These are phyloP conservation scores for Anneissia japonica DNA, from an alignment of 35 echinoderm and acorn worm genomes.

Conservation along the genomic window DNA sequence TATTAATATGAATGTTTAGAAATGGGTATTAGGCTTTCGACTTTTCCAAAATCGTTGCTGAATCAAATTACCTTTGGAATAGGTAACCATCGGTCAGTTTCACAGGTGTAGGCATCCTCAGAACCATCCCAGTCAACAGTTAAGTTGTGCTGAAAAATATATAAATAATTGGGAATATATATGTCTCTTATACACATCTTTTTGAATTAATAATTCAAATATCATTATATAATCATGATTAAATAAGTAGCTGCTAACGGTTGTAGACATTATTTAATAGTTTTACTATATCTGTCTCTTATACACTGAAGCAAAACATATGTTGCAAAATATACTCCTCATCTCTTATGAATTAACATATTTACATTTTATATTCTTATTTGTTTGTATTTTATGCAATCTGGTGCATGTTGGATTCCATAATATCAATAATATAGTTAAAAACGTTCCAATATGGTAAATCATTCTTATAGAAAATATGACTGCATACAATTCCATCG, in stretches of 20 bases:
- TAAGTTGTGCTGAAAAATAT: slow-evolving; percentile 32
- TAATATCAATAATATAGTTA: no score
- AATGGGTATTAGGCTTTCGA: no score
- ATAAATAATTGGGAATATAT: neutral
- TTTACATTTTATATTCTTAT: no score
- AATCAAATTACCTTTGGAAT: neutral
- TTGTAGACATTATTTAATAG: neutral
- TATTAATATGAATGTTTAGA: no score
- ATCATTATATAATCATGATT: neutral
- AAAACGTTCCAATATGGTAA: no score
- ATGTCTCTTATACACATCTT: neutral
- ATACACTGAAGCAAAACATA: neutral
- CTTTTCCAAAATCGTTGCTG: no score
- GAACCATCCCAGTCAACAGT: slow-evolving; percentile 30
- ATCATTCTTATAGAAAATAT: neutral
- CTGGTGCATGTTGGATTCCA: no score
- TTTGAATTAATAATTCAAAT: neutral
- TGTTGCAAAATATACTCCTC: neutral
- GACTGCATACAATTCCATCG: slow-evolving; percentile 16
- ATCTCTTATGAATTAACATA: no score
- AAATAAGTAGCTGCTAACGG: neutral
- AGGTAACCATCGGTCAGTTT: neutral
- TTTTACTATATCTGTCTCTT: neutral
- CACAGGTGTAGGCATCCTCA: slow-evolving; percentile 9
- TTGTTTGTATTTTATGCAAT: no score